Evolutionary conservation across 2,888 invertebrate species (phyloP), one percentile per base, ranked within the genome.

Genomic region (Epistrophe grossulariae): DNA sequence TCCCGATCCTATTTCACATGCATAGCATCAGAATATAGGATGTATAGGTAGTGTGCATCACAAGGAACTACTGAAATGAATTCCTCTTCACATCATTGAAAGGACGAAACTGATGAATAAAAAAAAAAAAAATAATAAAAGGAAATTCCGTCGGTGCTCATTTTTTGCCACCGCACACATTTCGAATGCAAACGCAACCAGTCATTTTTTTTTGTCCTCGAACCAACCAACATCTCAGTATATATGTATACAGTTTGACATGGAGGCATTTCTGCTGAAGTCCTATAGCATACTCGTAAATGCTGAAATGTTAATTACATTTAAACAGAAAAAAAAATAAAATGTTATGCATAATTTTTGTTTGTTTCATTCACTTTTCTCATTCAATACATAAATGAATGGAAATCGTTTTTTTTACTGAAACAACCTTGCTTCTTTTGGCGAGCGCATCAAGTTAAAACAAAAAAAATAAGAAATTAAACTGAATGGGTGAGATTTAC

Each of bases 291-390:
- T 77, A 68, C 78, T 74, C 64, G 64, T 64, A 50, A 78, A 71
- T 73, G 38, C 78, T 82, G 78, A 82, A 80, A 82, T 82, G 82
- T 85, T 82, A 85, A 85, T 85, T 85, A 82, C 62, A 71, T 64
- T 70, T 59, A 57, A 73, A 70, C 35, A 78, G 79, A 85, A 81
- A 73, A 59, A 24, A 24, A 17, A 31, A 77, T 48, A 45, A 52
- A 78, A 70, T 64, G 62, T 64, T 64, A 38, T 70, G 68, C 24
- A 52, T 40, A 38, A 62, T 52, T 52, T 24, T 40, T 55, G 2
- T 40, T 43, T 13, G 10, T 70, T 43, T 70, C 24, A n/a, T 28
- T 40, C 40, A 35, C 62, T 19, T 52, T 40, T 24, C 6, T 52
- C n/a, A 35, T 55, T 52, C 40, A 52, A 70, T 55, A 40, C 40